phyloP scores from a whole-genome alignment of 2,113 vertebrate species.

The Ophiodon elongatus region DNA sequence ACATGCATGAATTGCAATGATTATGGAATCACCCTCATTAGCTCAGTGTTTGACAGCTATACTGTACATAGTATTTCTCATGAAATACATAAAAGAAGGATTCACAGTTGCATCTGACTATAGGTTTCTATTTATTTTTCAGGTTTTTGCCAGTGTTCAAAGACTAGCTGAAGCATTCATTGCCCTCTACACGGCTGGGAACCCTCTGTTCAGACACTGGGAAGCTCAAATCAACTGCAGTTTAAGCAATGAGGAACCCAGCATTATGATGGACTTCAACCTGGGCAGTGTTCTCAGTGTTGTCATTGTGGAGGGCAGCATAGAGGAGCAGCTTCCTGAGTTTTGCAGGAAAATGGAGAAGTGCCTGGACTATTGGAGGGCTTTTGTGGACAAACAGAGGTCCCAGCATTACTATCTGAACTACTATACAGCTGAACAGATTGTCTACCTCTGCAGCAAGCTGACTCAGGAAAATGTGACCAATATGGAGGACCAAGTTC shows the following conservation, averaged over 20 bases:
- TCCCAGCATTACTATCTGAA: slow-evolving; percentile 89
- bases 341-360: slow-evolving; percentile 91
- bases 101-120: background rate
- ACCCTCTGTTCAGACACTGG: slow-evolving; percentile 92
- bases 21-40: background rate
- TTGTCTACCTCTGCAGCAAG: slow-evolving; percentile 89
- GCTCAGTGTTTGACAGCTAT: background rate
- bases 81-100: background rate
- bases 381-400: slow-evolving; percentile 87
- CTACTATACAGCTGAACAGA: slow-evolving; percentile 93
- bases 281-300: slow-evolving; percentile 58
- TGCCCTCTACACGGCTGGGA: slow-evolving; percentile 90
- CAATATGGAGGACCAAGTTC: slow-evolving; percentile 80
- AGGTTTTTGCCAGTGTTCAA: slow-evolving; percentile 92
- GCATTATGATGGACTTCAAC: slow-evolving; percentile 87
- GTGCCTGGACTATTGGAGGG: slow-evolving; percentile 88
- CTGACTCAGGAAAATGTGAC: slow-evolving; percentile 72
- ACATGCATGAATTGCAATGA: background rate
- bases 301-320: slow-evolving; percentile 80
- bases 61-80: background rate
- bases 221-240: slow-evolving; percentile 84
- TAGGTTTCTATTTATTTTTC: slow-evolving; percentile 38
- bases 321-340: slow-evolving; percentile 82
- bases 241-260: slow-evolving; percentile 35
- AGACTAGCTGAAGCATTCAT: slow-evolving; percentile 90